Conservation (phyloP, 2,113 vertebrate genomes). For the Leucosticte australis region DNA sequence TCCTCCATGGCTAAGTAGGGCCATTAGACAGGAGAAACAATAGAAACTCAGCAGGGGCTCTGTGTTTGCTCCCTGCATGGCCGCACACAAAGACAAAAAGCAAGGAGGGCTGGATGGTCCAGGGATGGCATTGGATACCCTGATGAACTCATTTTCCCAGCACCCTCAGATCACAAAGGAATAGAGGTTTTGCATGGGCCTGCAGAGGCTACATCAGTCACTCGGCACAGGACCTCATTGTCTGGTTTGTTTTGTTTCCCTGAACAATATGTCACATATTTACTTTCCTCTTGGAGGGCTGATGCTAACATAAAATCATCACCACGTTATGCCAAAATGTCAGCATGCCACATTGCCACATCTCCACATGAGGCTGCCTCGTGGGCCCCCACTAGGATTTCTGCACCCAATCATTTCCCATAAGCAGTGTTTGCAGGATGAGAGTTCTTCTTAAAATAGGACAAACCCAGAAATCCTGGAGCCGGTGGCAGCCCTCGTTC, state of each 20-base stretch:
- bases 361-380: conserved; percentile 43
- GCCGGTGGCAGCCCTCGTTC: conserved; percentile 33
- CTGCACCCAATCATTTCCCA: conserved; percentile 51
- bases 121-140: conserved; percentile 44
- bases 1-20: conserved; percentile 58
- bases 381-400: conserved; percentile 9
- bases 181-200: conserved; percentile 16
- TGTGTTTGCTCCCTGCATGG: conserved; percentile 54
- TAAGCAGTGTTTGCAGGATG: conserved; percentile 37
- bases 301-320: conserved; percentile 45
- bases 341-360: conserved; percentile 2
- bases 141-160: conserved; percentile 44
- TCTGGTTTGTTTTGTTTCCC: conserved; percentile 59
- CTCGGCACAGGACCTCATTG: conserved; percentile 53
- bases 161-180: conserved; percentile 48
- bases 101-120: conserved; percentile 39
- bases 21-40: conserved; percentile 68
- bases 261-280: conserved; percentile 63
- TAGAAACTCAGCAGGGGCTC: conserved; percentile 47
- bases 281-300: conserved; percentile 53
- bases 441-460: conserved; percentile 58
- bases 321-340: conserved; percentile 41
- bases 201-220: conserved; percentile 39
- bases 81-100: conserved; percentile 61
- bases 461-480: conserved; percentile 62